Percentiles rank a stretch among this genome's conserved stretches.
Conservation (phyloP, 2,797 vertebrate species). For the Aselliscus stoliczkanus region DNA sequence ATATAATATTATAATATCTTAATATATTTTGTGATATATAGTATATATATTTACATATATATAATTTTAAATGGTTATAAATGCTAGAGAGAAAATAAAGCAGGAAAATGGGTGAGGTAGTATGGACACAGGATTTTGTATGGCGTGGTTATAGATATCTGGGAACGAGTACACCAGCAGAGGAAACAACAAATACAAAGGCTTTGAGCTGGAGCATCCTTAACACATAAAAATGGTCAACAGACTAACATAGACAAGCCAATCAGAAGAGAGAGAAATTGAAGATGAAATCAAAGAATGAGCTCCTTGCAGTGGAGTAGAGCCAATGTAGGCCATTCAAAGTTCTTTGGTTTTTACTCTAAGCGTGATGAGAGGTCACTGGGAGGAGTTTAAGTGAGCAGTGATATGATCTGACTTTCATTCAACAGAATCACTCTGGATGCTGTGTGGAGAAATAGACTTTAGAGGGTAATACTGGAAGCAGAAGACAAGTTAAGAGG, state of each 20-base stretch:
- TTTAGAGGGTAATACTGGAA: background rate
- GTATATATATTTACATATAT: background rate
- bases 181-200: background rate
- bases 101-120: background rate
- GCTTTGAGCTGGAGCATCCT: background rate
- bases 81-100: background rate
- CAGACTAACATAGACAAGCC: background rate
- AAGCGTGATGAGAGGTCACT: background rate
- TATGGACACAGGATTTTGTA: background rate
- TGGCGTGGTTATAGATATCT: background rate
- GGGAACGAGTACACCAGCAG: background rate
- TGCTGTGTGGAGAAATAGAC: background rate
- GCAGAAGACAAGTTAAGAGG: background rate
- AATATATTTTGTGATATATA: background rate
- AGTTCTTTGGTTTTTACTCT: background rate
- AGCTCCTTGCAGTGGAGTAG: background rate
- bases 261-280: background rate
- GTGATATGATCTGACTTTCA: background rate
- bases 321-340: background rate
- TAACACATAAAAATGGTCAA: background rate
- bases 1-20: too few relatives aligned
- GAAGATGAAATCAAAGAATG: background rate
- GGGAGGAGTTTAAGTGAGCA: background rate
- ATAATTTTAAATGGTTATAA: background rate
- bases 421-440: background rate